A percentile compares a stretch with the other conserved stretches of the same genome.
Conservation (phyloP, 23 tunicate genomes). For the Ascidia mentula region DNA sequence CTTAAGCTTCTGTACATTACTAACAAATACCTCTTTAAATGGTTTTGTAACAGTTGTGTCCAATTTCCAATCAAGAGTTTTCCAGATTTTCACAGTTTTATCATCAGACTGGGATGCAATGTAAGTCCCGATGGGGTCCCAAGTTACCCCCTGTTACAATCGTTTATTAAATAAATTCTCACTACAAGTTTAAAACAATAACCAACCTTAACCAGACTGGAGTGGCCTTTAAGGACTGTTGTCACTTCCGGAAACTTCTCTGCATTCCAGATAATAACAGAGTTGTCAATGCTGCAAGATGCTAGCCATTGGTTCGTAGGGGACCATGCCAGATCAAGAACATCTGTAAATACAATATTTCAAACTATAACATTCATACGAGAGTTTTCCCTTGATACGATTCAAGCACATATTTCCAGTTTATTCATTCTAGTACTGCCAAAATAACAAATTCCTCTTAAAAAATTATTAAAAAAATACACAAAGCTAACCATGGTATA, state of each 20-base stretch:
- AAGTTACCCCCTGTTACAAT: conserved; percentile 99
- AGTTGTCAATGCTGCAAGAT: conserved; percentile 92
- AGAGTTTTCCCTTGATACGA: too few relatives aligned
- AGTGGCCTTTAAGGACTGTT: conserved; percentile 71
- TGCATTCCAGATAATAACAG: conserved; percentile 91
- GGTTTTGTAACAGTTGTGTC: conserved; percentile 90
- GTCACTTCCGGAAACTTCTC: conserved; percentile 75
- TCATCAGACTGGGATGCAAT: conserved; percentile 96
- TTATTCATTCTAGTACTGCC: too few relatives aligned
- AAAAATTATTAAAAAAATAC: too few relatives aligned
- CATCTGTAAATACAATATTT: conserved; percentile 30
- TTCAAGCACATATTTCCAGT: too few relatives aligned
- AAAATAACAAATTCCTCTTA: too few relatives aligned
- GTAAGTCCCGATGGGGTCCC: conserved; percentile 99
- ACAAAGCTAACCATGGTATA: too few relatives aligned
- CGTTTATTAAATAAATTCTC: background rate
- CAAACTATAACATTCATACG: background rate
- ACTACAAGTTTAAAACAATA: too few relatives aligned
- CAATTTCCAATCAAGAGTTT: conserved; percentile 96
- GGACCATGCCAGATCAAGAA: conserved; percentile 95
- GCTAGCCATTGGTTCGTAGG: conserved; percentile 93
- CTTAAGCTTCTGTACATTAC: too few relatives aligned
- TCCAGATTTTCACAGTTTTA: conserved; percentile 92
- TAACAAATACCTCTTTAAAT: conserved; percentile 83
- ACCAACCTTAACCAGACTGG: conserved; percentile 80